phyloP scores from a whole-genome alignment of 2,888 invertebrate genomes.

The Orchestes rusci region DNA sequence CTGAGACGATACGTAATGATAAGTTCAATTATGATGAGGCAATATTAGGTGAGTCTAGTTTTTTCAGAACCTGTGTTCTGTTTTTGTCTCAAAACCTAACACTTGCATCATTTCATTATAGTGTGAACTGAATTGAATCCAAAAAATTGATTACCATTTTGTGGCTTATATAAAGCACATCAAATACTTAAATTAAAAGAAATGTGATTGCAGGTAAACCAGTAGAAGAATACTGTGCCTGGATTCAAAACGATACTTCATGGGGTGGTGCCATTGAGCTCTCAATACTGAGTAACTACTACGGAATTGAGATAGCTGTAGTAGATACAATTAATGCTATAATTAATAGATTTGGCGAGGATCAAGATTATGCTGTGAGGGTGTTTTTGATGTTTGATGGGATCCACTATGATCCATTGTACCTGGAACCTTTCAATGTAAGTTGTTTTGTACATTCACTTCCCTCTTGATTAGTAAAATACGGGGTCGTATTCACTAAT shows the following conservation, averaged over 20 bases:
- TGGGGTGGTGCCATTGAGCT: slow-evolving; percentile 98
- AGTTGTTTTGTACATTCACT: too few species aligned
- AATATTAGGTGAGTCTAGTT: too few species aligned
- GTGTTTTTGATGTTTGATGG: slow-evolving; percentile 91
- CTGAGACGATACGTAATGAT: slow-evolving; percentile 72
- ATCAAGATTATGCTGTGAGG: slow-evolving; percentile 72
- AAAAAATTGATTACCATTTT: too few species aligned
- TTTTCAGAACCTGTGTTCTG: too few species aligned
- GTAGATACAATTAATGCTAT: slow-evolving; percentile 86
- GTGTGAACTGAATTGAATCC: too few species aligned
- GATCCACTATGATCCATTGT: slow-evolving; percentile 92
- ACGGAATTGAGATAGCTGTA: slow-evolving; percentile 87
- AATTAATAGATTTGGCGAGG: slow-evolving; percentile 90
- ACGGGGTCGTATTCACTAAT: too few species aligned
- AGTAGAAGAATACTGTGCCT: slow-evolving; percentile 76
- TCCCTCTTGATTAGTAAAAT: too few species aligned
- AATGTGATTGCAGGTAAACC: too few species aligned
- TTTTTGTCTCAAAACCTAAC: too few species aligned
- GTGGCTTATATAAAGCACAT: too few species aligned
- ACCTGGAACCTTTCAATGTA: slow-evolving; percentile 74
- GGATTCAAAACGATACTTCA: slow-evolving; percentile 82
- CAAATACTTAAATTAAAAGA: too few species aligned
- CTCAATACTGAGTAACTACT: slow-evolving; percentile 78
- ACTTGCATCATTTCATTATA: too few species aligned
- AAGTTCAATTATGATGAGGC: slow-evolving; percentile 75